phyloP scores from a whole-genome alignment of 2,888 invertebrate species.

The Lithophane leautieri region DNA sequence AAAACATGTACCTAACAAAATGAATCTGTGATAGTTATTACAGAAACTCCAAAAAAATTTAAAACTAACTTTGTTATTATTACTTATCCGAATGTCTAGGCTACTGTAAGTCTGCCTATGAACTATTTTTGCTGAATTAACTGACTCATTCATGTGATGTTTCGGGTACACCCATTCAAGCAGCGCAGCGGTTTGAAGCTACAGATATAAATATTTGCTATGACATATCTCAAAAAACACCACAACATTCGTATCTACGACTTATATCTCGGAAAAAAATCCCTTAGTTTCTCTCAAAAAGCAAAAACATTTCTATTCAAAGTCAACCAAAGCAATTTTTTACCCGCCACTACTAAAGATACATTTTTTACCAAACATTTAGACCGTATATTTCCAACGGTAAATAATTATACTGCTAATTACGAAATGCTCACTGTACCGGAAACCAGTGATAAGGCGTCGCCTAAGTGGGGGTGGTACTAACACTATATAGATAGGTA shows the following conservation, averaged over 20 bases:
- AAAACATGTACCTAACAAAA: too few relatives aligned
- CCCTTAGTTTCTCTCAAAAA: constrained; percentile 3
- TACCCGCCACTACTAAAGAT: constrained; percentile 30
- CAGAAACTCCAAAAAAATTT: not conserved
- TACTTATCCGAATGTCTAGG: not conserved
- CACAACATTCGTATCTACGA: not conserved
- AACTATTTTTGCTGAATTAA: not conserved
- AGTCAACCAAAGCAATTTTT: constrained; percentile 19
- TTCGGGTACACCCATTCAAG: not conserved
- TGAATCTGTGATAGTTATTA: not conserved
- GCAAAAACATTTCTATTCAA: constrained; percentile 32
- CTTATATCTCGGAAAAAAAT: not conserved
- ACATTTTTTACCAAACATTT: constrained; percentile 56
- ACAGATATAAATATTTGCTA: not conserved
- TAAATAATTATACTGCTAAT: constrained; percentile 75
- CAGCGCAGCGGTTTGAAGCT: not conserved
- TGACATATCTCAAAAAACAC: not conserved
- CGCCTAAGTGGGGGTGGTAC: constrained; percentile 51
- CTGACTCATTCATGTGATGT: not conserved
- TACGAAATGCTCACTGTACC: constrained; percentile 68
- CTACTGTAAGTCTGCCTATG: not conserved
- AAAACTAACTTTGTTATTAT: too few relatives aligned
- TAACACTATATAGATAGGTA: not conserved
- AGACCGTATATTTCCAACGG: constrained; percentile 58
- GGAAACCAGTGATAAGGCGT: constrained; percentile 73